A percentile compares a stretch with the other conserved stretches of the same genome.
Evolutionary conservation across 2,797 vertebrate genomes (phyloP).

Genomic region (Phoebastria nigripes): DNA sequence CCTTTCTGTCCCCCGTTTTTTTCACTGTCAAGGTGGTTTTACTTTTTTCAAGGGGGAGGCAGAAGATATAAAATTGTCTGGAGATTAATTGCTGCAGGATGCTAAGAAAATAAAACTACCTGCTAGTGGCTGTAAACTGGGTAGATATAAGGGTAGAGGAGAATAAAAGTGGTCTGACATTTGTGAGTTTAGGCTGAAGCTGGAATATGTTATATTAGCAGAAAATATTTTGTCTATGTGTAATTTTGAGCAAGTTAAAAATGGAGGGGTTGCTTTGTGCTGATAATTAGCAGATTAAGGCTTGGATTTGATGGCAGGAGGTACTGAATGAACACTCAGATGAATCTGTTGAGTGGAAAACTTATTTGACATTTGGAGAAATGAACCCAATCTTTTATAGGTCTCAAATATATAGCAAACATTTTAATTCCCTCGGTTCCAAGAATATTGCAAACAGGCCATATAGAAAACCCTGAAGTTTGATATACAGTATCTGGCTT

Average conservation of each 20-base stretch:
- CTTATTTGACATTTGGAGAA: not conserved
- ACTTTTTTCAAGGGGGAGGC: not conserved
- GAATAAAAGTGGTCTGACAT: not conserved
- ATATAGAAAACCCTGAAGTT: not conserved
- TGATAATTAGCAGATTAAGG: not conserved
- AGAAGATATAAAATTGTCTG: not conserved
- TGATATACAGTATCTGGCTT: conserved; percentile 19
- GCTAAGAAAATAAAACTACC: not conserved
- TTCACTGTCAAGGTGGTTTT: not conserved
- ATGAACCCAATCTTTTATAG: not conserved
- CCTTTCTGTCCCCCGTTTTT: not conserved
- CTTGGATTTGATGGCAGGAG: not conserved
- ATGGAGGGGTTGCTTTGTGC: not conserved
- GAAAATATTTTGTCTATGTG: not conserved
- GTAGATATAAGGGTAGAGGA: not conserved
- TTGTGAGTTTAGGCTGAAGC: not conserved
- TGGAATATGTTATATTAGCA: not conserved
- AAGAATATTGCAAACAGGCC: not conserved
- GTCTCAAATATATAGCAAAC: not conserved
- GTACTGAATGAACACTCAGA: not conserved
- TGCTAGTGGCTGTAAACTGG: not conserved
- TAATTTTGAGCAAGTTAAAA: not conserved
- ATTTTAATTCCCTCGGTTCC: not conserved
- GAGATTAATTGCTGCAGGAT: not conserved
- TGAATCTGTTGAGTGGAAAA: not conserved